Evolutionary conservation across 1,140 invertebrate species (phyloP), one percentile per base, ranked within the genome.

Genomic region (Caenorhabditis brenneri): DNA sequence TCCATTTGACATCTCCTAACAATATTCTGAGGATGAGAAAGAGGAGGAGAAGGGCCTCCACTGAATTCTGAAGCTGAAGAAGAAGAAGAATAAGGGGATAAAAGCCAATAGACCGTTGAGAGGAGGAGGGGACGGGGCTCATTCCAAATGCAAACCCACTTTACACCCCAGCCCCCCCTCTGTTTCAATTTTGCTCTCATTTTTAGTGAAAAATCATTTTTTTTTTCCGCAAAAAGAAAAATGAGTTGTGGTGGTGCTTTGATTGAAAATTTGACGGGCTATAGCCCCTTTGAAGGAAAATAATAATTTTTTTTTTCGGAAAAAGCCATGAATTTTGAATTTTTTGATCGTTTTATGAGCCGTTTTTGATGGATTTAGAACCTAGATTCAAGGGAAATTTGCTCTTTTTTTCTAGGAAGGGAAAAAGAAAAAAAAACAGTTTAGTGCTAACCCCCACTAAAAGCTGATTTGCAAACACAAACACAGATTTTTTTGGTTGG

Each of bases 101-200:
- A 10, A 31, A 58, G 22, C 7, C 24, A 31, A 51, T n/a, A 1
- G 53, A n/a, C 5, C 22, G 22, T n/a, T n/a, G n/a, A n/a, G n/a
- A n/a, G n/a, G n/a, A n/a, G n/a, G n/a, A n/a, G 53, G 24, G 53
- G 7, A 29, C 22, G 53, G 29, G 53, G 9, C 53, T 58, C 53
- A 58, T 58, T 58, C 24, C 10, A 58, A 58, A 58, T 58, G 53
- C 53, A 58, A 58, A 58, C 24, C 53, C 53, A 58, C 53, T 58
- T 58, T 58, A 58, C 53, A 7, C 27, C 10, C 29, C n/a, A 19
- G 16, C 27, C 49, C 10, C 9, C 29, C 29, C 53, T 7, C 27
- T 58, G 24, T 58, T 58, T 31, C 53, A 58, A 58, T 58, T 51
- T 51, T 29, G 16, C 7, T 53, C 12, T 53, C 6, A 19, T 58